A percentile compares a stretch with the other conserved stretches of the same genome.
These are phyloP conservation scores for Drosophila fungiperda DNA, from an alignment of 2,888 invertebrate genomes.

Conservation along the genomic window DNA sequence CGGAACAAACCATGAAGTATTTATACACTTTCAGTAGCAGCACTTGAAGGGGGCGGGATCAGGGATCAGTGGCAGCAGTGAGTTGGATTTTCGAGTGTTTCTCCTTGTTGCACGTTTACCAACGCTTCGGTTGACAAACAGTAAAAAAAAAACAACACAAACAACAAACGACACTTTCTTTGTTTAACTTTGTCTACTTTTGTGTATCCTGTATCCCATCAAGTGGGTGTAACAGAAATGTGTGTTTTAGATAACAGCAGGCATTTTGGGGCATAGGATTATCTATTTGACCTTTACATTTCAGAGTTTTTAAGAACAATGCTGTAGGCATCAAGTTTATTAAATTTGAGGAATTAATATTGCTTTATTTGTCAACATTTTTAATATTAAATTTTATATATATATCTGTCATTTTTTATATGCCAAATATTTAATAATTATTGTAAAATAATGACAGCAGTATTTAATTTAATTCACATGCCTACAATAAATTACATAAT, in stretches of 20 bases:
- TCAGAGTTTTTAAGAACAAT: not conserved
- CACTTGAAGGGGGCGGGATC: not conserved
- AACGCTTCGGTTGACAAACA: slow-evolving; percentile 52
- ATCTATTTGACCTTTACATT: not conserved
- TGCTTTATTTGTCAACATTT: not conserved
- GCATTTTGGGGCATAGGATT: not conserved
- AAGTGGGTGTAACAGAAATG: not conserved
- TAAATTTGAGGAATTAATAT: not conserved
- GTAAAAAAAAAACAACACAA: slow-evolving; percentile 27
- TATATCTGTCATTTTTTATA: no score
- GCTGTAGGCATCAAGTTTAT: not conserved
- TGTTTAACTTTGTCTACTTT: slow-evolving; percentile 24
- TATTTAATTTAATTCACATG: no score
- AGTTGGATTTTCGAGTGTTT: slow-evolving; percentile 8
- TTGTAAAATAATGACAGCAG: no score
- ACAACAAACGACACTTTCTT: slow-evolving; percentile 26
- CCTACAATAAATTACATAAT: no score
- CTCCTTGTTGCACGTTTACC: slow-evolving; percentile 40
- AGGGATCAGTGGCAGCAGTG: not conserved
- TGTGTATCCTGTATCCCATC: not conserved
- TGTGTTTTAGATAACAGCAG: not conserved
- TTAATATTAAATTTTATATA: no score
- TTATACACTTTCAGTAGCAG: slow-evolving; percentile 33
- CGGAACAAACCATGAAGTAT: slow-evolving; percentile 57
- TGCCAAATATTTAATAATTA: no score